Evolutionary conservation across 2,888 invertebrate species (phyloP), one percentile per base, ranked within the genome.

Genomic region (Sarcophaga caerulescens): DNA sequence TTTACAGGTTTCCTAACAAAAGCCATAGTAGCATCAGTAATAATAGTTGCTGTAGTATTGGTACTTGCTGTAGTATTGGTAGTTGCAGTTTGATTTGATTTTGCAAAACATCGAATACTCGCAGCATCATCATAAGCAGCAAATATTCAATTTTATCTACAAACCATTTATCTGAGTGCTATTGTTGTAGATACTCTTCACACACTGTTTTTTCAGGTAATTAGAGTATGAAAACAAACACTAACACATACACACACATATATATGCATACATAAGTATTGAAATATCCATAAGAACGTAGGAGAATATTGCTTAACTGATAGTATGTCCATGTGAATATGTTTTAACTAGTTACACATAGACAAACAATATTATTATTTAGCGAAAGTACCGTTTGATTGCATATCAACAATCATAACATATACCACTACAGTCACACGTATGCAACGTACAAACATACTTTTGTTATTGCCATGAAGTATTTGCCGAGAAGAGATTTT

Each of bases 201-300:
- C n/a, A 81, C 44, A 35, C 5, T 82, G 70, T 59, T 77, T 70
- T 70, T 66, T 6, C 65, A 82, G 82, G 76, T 82, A 82, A 82
- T 76, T 82, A 77, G 70, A 25, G 76, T 35, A 76, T 59, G 57
- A 35, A 35, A 35, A 35, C 44, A 74, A 14, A 65, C 3, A 44
- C 0, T 35, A 35, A 52, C 6, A 52, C 6, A 65, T 21, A 21
- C 45, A 66, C 17, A 44, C 23, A 11, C n/a, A 35, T 23, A 14
- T 23, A 14, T 23, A 21, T 19, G 4, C 25, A 8, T 19, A 3
- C 14, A 5, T 5, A 4, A 17, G 4, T 52, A 52, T 1, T 4
- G 17, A 52, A 14, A 52, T 52, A 52, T 52, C 52, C 17, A 4
- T 52, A 17, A 1, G 17, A 14, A 52, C 5, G 52, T 14, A 52